Conservation (phyloP, 2,888 invertebrate species). For the Ophion ellenae region DNA sequence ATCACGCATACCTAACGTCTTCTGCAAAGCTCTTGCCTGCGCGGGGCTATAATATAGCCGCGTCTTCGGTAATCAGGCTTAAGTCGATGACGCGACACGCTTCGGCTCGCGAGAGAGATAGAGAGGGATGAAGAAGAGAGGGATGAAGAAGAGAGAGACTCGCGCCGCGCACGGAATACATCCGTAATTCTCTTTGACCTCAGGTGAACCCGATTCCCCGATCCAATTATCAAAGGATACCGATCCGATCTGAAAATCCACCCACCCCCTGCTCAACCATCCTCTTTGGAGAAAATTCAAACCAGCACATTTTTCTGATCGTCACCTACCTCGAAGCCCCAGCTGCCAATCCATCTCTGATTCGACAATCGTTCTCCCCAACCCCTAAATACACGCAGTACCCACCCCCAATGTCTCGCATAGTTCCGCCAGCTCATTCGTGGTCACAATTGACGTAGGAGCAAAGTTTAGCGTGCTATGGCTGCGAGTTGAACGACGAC, state of each 20-base stretch:
- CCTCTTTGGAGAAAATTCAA: background rate
- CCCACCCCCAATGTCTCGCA: background rate
- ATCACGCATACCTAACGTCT: constrained; percentile 73
- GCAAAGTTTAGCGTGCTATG: constrained; percentile 30
- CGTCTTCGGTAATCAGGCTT: constrained; percentile 75
- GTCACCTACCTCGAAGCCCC: background rate
- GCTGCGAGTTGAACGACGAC: constrained; percentile 26
- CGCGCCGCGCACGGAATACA: constrained; percentile 70
- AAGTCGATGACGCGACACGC: constrained; percentile 74
- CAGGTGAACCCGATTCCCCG: constrained; percentile 65
- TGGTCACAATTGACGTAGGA: constrained; percentile 53
- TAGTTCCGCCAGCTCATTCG: constrained; percentile 51
- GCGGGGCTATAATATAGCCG: constrained; percentile 71
- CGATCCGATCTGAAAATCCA: background rate
- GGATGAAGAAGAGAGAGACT: background rate
- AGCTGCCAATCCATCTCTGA: background rate
- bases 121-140: too few relatives aligned
- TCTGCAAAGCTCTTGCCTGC: constrained; percentile 43
- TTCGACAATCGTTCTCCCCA: background rate
- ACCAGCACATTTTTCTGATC: background rate
- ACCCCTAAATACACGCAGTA: background rate
- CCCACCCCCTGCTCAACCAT: background rate
- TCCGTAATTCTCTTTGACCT: constrained; percentile 71
- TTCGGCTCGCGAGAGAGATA: constrained; percentile 8
- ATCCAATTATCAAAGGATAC: constrained; percentile 47